Evolutionary conservation across 1,140 invertebrate genomes (phyloP), one percentile per base, ranked within the genome.

Genomic region (Bombus waltoni): DNA sequence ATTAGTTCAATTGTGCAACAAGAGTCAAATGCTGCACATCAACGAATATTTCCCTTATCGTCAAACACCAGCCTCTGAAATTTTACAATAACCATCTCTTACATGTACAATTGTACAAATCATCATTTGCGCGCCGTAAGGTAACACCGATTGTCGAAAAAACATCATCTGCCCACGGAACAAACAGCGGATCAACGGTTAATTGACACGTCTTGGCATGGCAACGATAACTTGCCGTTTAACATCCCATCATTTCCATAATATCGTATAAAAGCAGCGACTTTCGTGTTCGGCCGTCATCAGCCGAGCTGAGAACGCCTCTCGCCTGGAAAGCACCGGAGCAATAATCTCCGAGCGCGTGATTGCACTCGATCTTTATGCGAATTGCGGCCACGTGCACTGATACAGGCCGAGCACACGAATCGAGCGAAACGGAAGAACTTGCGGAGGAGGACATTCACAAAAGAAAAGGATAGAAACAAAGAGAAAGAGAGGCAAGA

Each of bases 321-420:
- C 93, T 93, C 92, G 93, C 93, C 91, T 90, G 89, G 91, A 93
- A 91, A 91, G 93, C 57, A 77, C 92, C 93, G 93, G 93, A 62
- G n/a, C 91, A 91, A 91, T 88, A 86, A 85, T 85, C 86, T 85
- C 74, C 83, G 90, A 90, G 89, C 86, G 83, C 79, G 84, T 62
- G 83, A 85, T 85, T 72, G 77, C 83, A n/a, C 77, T 80, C 83
- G 83, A 85, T 85, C 76, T 85, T 85, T 80, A 85, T 80, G 77
- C 57, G 83, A 85, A 72, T 85, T 13, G 68, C 76, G 35, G 77
- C 83, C 83, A 85, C 83, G 77, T 81, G 79, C 53, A 86, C 57
- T 42, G 70, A 84, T 72, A 38, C 71, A n/a, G 28, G 28, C 32
- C 32, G 18, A 35, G 42, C 25, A 28, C 35, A 28, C 74, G 47